phyloP scores from a whole-genome alignment of 2,797 vertebrate genomes.

The Jordanella pulchra region DNA sequence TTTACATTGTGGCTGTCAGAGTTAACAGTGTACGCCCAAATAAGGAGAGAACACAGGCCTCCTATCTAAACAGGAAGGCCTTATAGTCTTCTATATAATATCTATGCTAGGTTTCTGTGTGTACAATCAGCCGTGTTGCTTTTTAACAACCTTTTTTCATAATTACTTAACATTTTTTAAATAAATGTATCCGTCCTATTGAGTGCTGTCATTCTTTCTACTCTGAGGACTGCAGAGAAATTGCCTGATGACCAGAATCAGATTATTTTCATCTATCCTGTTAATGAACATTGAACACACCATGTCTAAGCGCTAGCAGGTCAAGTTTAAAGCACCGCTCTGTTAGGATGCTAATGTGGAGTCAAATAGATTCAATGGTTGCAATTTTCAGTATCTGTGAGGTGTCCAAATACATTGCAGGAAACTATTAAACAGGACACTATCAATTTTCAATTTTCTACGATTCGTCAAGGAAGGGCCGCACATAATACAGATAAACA shows the following conservation, averaged over 20 bases:
- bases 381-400: background rate
- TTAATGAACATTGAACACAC: background rate
- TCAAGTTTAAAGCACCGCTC: background rate
- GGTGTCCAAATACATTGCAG: background rate
- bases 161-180: background rate
- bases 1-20: background rate
- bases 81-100: constrained; percentile 14
- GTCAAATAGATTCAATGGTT: background rate
- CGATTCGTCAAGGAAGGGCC: background rate
- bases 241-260: background rate
- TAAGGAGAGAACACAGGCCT: constrained; percentile 35
- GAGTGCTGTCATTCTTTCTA: background rate
- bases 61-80: constrained; percentile 23
- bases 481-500: no score
- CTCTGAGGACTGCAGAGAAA: background rate
- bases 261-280: background rate
- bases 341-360: background rate
- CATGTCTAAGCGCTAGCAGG: background rate
- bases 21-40: constrained; percentile 42
- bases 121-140: background rate
- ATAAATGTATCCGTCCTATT: background rate
- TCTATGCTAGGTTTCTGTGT: constrained; percentile 12
- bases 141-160: background rate
- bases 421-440: background rate
- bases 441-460: background rate